Evolutionary conservation across 2,888 invertebrate species (phyloP).

Genomic region (Nomada fabriciana): DNA sequence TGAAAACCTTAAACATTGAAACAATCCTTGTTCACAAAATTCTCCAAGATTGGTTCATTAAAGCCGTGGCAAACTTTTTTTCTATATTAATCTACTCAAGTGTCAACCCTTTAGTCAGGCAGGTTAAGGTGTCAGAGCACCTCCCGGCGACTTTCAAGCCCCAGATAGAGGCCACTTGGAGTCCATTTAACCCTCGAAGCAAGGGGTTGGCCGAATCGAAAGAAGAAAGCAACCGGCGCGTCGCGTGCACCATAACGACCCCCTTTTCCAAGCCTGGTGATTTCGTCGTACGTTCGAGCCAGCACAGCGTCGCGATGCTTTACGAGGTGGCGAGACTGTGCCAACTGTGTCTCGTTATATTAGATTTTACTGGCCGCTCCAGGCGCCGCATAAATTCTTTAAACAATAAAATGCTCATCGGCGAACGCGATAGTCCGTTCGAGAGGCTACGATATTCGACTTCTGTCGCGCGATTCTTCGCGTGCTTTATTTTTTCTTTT

Average conservation of each 20-base stretch:
- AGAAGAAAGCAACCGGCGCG: constrained; percentile 12
- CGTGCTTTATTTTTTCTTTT: not conserved
- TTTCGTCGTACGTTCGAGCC: constrained; percentile 70
- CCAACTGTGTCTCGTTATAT: constrained; percentile 83
- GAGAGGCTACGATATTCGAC: not conserved
- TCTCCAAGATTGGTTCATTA: too few relatives aligned
- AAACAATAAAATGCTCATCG: constrained; percentile 82
- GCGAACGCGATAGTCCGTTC: constrained; percentile 49
- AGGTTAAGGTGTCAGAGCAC: not conserved
- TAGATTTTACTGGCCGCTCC: constrained; percentile 80
- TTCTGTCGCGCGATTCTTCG: not conserved
- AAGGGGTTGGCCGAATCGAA: constrained; percentile 1
- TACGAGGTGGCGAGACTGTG: constrained; percentile 81
- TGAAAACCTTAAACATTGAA: too few relatives aligned
- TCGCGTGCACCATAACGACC: constrained; percentile 51
- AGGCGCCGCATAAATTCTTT: constrained; percentile 82
- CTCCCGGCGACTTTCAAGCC: not conserved
- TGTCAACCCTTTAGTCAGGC: not conserved
- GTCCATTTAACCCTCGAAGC: not conserved
- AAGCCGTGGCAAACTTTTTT: too few relatives aligned
- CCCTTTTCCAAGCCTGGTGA: constrained; percentile 66
- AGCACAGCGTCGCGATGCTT: constrained; percentile 76
- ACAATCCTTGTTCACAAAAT: too few relatives aligned
- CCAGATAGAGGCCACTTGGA: constrained; percentile 19
- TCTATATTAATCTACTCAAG: not conserved